These are phyloP conservation scores for Pomacea canaliculata DNA, from an alignment of 2,888 invertebrate species.

Conservation along the genomic window DNA sequence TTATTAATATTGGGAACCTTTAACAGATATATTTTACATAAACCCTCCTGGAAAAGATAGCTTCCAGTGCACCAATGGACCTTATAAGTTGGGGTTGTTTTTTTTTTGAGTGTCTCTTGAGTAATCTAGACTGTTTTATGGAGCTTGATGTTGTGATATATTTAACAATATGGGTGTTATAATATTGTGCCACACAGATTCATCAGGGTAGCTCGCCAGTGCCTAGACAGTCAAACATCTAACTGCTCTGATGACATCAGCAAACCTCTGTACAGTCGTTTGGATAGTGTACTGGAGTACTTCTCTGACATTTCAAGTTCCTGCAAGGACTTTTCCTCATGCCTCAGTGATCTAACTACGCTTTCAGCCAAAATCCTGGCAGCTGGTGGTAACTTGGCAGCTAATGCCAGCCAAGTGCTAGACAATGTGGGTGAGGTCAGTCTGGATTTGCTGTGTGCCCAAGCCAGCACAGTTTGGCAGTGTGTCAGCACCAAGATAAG, in stretches of 20 bases:
- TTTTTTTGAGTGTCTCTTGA: too few relatives aligned
- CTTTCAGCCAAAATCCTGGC: constrained; percentile 4
- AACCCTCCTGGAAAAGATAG: too few relatives aligned
- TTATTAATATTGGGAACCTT: background rate
- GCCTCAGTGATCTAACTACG: background rate
- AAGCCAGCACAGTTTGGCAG: constrained; percentile 13
- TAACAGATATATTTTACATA: too few relatives aligned
- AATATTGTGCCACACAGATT: background rate
- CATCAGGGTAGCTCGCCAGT: background rate
- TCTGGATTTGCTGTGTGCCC: constrained; percentile 18
- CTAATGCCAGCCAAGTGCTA: background rate
- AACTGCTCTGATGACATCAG: background rate
- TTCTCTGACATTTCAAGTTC: background rate
- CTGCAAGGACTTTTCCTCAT: constrained; percentile 1
- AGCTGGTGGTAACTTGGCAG: background rate
- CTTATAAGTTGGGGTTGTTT: too few relatives aligned
- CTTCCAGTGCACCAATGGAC: too few relatives aligned
- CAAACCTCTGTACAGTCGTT: background rate
- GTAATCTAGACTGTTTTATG: too few relatives aligned
- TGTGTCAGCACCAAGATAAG: constrained; percentile 11
- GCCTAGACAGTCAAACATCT: background rate
- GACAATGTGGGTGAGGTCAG: background rate
- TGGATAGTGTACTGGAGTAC: background rate
- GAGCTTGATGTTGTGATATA: too few relatives aligned
- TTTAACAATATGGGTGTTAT: too few relatives aligned